Evolutionary conservation across 2,888 invertebrate genomes (phyloP).

Genomic region (Euproctis similis): DNA sequence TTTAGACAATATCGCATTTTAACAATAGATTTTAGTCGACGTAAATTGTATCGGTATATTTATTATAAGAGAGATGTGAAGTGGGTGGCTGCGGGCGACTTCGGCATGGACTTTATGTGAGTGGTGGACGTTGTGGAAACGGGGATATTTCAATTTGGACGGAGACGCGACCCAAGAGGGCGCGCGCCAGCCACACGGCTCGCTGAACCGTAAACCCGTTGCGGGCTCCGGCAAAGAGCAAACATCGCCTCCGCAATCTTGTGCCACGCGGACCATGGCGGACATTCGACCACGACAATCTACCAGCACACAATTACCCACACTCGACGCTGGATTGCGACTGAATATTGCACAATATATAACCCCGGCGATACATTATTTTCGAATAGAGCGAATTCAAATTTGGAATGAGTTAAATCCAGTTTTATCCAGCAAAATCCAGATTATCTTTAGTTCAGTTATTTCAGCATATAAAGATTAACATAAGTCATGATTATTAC

Average conservation of each 20-base stretch:
- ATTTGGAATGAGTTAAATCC: too few species aligned
- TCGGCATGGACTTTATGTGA: slow-evolving; percentile 30
- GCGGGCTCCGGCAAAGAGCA: slow-evolving; percentile 72
- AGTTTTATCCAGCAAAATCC: too few species aligned
- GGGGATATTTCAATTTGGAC: slow-evolving; percentile 74
- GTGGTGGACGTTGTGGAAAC: slow-evolving; percentile 44
- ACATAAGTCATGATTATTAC: too few species aligned
- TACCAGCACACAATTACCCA: slow-evolving; percentile 60
- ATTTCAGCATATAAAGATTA: too few species aligned
- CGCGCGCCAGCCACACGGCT: slow-evolving; percentile 62
- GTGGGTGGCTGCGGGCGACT: slow-evolving; percentile 24
- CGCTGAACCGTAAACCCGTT: slow-evolving; percentile 71
- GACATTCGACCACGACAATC: slow-evolving; percentile 66
- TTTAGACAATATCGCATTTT: too few species aligned
- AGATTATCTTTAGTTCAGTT: too few species aligned
- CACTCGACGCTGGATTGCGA: slow-evolving; percentile 11
- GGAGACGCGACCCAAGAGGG: slow-evolving; percentile 71
- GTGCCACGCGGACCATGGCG: slow-evolving; percentile 69
- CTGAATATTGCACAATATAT: background rate
- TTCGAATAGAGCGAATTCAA: too few species aligned
- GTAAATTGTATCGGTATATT: slow-evolving; percentile 15
- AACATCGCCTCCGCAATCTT: slow-evolving; percentile 74
- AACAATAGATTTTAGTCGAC: background rate
- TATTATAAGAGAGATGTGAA: slow-evolving; percentile 21
- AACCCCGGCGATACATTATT: too few species aligned